Base-by-base conservation (phyloP, 2,113 vertebrate genomes). In the Callopanchax toddi region DNA sequence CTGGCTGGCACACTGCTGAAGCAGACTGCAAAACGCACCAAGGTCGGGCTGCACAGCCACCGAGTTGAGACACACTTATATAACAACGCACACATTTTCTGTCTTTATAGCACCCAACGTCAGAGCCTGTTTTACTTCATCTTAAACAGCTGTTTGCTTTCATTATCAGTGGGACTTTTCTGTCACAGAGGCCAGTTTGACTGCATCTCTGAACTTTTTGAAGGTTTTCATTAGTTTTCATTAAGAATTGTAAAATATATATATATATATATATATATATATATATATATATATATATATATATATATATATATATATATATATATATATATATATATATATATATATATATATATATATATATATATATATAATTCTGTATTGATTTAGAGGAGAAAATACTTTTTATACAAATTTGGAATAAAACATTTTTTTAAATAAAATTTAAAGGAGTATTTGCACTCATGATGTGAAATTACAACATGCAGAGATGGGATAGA, bases 11-110 rank as follows among this genome's bases (percentile, higher is more conserved):
- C 69, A 67, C 80, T 67, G 67, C 78, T 81, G 65, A 71, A 88
- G 78, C 82, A 85, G 76, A 72, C 84, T 53, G 85, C 80, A 85
- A 86, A 82, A 65, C 85, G 78, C 83, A 32, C 80, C 82, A 90
- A 90, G 87, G 87, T 91, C 87, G 78, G 81, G 80, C 67, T 79
- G 70, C 78, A 70, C 77, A 73, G 64, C 76, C 67, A 71, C 73
- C 53, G 61, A 82, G 63, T 86, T 71, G 74, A 87, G 73, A 74
- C 76, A 70, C 71, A 53, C n/a, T n/a, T n/a, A n/a, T n/a, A n/a
- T n/a, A n/a, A n/a, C n/a, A n/a, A n/a, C n/a, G n/a, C 59, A 72
- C 67, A 75, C 81, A 51, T 65, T 58, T 70, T 63, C 67, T 76
- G 37, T 39, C 52, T 61, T 51, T 57, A 59, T 20, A n/a, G 32